Percentiles rank a stretch among this genome's conserved stretches.
These are phyloP conservation scores for Tympanoctomys barrerae DNA, from an alignment of 2,797 vertebrate species.

Conservation along the genomic window DNA sequence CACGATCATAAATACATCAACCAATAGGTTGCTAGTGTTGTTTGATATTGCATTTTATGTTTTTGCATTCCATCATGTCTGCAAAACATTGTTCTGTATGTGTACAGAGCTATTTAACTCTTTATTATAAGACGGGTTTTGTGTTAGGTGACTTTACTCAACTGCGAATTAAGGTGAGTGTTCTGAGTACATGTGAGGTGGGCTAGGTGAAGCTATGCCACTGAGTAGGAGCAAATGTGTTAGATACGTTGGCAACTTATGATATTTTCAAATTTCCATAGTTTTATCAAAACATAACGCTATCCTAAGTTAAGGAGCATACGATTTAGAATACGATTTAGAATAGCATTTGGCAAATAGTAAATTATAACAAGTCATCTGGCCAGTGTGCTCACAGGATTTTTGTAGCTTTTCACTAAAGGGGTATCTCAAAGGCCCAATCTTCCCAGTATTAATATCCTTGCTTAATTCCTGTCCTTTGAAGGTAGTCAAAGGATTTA, in stretches of 20 bases:
- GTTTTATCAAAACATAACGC: neutral
- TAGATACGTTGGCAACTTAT: neutral
- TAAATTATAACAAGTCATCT: neutral
- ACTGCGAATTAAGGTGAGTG: neutral
- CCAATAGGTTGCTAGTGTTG: too few relatives aligned
- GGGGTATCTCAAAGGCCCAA: neutral
- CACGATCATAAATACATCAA: neutral
- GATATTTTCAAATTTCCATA: neutral
- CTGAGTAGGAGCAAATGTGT: neutral
- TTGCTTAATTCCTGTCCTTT: neutral
- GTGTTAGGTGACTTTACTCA: neutral
- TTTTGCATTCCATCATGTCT: neutral
- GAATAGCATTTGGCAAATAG: neutral
- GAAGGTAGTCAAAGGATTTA: neutral
- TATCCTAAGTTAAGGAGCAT: neutral
- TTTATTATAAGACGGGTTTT: neutral
- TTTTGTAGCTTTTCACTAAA: neutral
- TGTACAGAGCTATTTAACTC: neutral
- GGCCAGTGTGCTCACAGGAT: neutral
- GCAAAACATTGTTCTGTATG: neutral
- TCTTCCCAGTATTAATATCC: neutral
- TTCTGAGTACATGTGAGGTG: neutral
- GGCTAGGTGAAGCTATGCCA: neutral
- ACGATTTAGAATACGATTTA: neutral
- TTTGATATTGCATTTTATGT: neutral